Evolutionary conservation across 2,888 invertebrate genomes (phyloP), one percentile per base, ranked within the genome.

Genomic region (Macrophya alboannulata): DNA sequence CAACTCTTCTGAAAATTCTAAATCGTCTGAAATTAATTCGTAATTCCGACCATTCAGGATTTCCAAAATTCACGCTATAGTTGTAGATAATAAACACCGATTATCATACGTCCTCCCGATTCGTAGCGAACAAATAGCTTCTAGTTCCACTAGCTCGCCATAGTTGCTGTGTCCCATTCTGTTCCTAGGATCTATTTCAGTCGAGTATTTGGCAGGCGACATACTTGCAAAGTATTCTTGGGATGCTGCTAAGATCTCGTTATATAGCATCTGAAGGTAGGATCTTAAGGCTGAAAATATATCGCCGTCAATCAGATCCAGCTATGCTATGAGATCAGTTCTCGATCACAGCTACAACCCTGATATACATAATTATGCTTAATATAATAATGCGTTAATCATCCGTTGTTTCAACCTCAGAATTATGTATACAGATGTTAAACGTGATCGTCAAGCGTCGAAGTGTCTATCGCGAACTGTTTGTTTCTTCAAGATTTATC

Each of bases 181-280:
- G 68, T 83, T 83, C 65, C 40, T 83, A 45, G 83, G 25, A 48
- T 88, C 89, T 92, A 92, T 92, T 92, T 92, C 89, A 83, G 90
- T 88, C 86, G 88, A 87, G 89, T 89, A 90, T 92, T 92, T 91
- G 90, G 91, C 91, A 90, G 89, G 88, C 88, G 87, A 88, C 90
- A 89, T 90, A 89, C 89, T 88, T 89, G 87, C 85, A 86, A 89
- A 89, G 89, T 92, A 91, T 91, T 92, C 89, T 90, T 86, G 87
- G 88, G 88, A 89, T 90, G 91, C 91, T 91, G 90, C 91, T 91
- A 89, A 92, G 90, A 89, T 89, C 90, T 86, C 85, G 71, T 85
- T 79, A 65, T 79, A 85, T 65, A 48, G 65, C 37, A 51, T 31
- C 51, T 31, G 31, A 15, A 55, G n/a, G 51, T 77, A 77, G 45